Conservation (phyloP, 2,797 vertebrate genomes). For the Pachyuromys duprasi region DNA sequence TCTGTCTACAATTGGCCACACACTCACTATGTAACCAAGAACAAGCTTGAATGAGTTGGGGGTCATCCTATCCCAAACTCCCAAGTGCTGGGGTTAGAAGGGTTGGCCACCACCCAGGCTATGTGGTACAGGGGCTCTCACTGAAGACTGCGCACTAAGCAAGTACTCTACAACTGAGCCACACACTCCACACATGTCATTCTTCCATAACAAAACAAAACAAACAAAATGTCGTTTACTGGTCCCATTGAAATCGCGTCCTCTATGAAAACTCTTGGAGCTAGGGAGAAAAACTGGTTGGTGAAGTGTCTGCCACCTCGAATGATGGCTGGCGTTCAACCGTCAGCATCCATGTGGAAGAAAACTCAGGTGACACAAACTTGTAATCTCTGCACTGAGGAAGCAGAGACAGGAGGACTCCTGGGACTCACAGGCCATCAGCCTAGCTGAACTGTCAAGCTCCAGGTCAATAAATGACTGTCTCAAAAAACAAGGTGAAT, state of each 20-base stretch:
- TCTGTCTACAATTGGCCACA: neutral
- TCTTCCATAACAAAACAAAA: neutral
- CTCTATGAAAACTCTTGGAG: neutral
- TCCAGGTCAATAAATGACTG: neutral
- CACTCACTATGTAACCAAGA: neutral
- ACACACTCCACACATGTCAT: neutral
- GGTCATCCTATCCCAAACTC: neutral
- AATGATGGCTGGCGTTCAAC: neutral
- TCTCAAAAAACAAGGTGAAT: neutral
- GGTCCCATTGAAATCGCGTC: neutral
- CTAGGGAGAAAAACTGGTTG: neutral
- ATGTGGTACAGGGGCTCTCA: too few species aligned
- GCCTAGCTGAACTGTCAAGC: neutral
- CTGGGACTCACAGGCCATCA: neutral
- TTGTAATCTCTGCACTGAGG: neutral
- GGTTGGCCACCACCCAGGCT: neutral
- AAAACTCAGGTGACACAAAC: neutral
- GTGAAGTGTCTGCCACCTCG: neutral
- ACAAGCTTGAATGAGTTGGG: neutral
- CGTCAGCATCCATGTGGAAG: neutral
- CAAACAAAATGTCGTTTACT: neutral
- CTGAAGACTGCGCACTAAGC: neutral
- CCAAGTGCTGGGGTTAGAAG: neutral
- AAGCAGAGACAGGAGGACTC: neutral
- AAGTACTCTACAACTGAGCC: neutral